phyloP scores from a whole-genome alignment of 1,140 invertebrate species.

The Pseudomyrmex pallidus region DNA sequence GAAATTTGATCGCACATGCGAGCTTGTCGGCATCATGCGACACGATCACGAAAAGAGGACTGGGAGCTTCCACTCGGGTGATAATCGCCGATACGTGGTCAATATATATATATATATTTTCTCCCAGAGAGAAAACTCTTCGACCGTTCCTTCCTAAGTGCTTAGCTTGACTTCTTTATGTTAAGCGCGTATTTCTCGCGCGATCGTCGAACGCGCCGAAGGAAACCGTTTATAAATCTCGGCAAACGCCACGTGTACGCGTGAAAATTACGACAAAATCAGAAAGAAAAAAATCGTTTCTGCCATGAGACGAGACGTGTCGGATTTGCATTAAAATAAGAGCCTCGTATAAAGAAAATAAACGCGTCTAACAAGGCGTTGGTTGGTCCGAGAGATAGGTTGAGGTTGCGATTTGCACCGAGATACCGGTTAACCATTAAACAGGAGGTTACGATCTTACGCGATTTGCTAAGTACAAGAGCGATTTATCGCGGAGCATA shows the following conservation, averaged over 20 bases:
- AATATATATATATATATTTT: slow-evolving; percentile 64
- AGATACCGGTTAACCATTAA: background rate
- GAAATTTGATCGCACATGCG: slow-evolving; percentile 76
- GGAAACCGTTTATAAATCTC: background rate
- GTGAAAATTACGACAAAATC: background rate
- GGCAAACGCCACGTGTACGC: background rate
- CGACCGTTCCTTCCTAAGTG: background rate
- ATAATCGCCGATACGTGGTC: slow-evolving; percentile 77
- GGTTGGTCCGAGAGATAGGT: background rate
- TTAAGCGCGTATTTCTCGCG: background rate
- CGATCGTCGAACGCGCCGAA: background rate
- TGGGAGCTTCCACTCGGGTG: slow-evolving; percentile 77
- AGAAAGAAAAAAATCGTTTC: too few relatives aligned
- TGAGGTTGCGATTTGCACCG: background rate
- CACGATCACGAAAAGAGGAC: slow-evolving; percentile 72
- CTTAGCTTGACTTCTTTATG: slow-evolving; percentile 3
- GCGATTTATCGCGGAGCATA: background rate
- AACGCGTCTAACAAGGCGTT: background rate
- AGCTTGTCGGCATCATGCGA: slow-evolving; percentile 73
- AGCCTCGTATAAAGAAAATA: background rate
- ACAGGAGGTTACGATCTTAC: background rate
- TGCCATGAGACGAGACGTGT: background rate
- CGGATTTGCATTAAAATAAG: slow-evolving; percentile 13
- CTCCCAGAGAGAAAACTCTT: background rate
- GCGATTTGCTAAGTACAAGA: background rate